Conservation (phyloP, 2,113 vertebrate genomes). For the Calonectris borealis region DNA sequence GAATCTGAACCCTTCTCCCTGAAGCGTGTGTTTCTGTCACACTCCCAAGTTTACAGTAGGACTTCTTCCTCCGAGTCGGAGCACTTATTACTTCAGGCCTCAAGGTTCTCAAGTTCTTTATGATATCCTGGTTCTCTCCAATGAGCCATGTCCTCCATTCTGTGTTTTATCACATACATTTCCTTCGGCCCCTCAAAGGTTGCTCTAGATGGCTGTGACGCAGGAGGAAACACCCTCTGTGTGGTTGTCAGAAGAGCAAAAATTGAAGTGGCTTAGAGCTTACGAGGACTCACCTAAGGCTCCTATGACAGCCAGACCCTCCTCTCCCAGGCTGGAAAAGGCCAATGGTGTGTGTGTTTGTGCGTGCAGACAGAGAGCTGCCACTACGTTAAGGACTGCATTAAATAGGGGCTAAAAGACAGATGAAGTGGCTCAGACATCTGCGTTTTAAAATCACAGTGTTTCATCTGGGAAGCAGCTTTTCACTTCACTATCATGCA, state of each 20-base stretch:
- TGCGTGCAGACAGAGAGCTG: neutral
- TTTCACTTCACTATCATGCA: neutral
- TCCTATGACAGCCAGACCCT: neutral
- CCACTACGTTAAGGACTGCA: neutral
- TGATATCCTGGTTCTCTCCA: neutral
- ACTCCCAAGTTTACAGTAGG: accelerated
- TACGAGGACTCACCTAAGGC: neutral
- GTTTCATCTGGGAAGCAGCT: neutral
- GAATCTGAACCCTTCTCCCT: neutral
- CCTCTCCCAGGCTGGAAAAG: neutral
- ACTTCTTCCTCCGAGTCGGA: neutral
- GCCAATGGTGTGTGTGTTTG: accelerated
- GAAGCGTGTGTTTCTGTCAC: neutral
- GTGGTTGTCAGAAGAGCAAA: neutral
- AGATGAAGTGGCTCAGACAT: neutral
- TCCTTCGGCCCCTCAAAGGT: neutral
- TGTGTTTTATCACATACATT: no score
- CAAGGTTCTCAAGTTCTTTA: neutral
- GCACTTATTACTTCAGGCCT: neutral
- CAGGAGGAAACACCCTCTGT: neutral
- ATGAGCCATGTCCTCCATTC: accelerated
- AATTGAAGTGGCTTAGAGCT: neutral
- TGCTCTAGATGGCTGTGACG: neutral
- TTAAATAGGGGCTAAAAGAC: neutral
- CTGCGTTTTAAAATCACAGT: neutral